These are phyloP conservation scores for Pedionomus torquatus DNA, from an alignment of 2,113 vertebrate species.

Conservation along the genomic window DNA sequence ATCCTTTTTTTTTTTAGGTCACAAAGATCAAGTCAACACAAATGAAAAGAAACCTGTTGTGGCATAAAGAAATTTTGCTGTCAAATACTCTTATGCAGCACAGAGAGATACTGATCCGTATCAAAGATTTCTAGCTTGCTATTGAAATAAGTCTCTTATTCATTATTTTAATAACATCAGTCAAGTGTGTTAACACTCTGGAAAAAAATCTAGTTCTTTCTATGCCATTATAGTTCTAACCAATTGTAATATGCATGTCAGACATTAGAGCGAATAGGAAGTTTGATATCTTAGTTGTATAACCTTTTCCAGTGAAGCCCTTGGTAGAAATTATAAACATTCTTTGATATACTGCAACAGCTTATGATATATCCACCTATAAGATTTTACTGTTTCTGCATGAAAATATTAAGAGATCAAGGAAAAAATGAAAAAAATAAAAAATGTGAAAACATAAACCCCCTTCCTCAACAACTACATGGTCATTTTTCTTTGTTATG, in stretches of 20 bases:
- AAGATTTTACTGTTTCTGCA: background rate
- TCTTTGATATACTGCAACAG: background rate
- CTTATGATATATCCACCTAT: background rate
- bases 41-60: background rate
- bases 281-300: background rate
- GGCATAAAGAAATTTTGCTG: background rate
- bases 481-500: background rate
- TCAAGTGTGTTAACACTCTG: background rate
- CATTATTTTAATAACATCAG: background rate
- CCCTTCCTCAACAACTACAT: background rate
- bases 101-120: background rate
- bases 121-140: background rate
- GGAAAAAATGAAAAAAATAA: background rate
- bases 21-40: background rate
- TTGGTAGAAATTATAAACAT: background rate
- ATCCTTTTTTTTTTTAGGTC: background rate
- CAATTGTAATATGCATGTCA: background rate
- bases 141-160: background rate
- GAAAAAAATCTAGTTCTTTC: background rate
- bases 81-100: background rate
- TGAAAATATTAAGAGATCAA: background rate
- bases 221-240: background rate
- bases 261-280: background rate
- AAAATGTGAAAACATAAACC: background rate
- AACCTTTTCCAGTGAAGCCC: background rate